Evolutionary conservation across 1,140 invertebrate genomes (phyloP), one percentile per base, ranked within the genome.

Genomic region (Nephotettix cincticeps): DNA sequence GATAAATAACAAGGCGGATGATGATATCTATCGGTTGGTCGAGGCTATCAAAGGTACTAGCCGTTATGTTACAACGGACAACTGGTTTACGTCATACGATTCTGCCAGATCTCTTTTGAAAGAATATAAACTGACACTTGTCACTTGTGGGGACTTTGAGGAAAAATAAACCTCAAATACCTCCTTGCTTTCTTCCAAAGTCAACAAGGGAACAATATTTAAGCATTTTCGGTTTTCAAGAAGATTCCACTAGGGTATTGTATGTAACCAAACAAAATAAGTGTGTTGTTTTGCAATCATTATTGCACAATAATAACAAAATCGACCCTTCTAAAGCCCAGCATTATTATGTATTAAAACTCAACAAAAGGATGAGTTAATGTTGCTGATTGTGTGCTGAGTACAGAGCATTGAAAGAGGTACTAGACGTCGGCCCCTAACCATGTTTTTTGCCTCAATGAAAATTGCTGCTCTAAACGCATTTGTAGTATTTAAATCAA

Each of bases 311-410:
- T 17, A 61, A 36, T 30, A 43, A 43, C 29, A 19, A 11, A 29
- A 69, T 75, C 68, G 69, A 73, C 58, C 13, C 71, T 27, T 47
- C 72, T 30, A 76, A 80, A 80, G 66, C 78, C 78, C 19, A 74
- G 79, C 40, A 78, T 81, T 17, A 75, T 80, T 25, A 51, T 45
- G n/a, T 74, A 71, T 68, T 81, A 81, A 56, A 79, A 82, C 69
- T 29, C 40, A 14, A 77, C 77, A 0, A 82, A 82, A 75, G 76
- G 77, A 25, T 78, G 77, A 43, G 80, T 82, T 0, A 80, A 81
- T 71, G 74, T 72, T 11, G 71, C 81, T 30, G 79, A 82, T 73
- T 74, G 71, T 75, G 73, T 70, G 32, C 74, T 19, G 13, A 54
- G 13, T 69, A 58, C 70, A n/a, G n/a, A 29, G 1, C 14, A 28